phyloP scores from a whole-genome alignment of 2,888 invertebrate genomes.

The Cartodere bifasciata region DNA sequence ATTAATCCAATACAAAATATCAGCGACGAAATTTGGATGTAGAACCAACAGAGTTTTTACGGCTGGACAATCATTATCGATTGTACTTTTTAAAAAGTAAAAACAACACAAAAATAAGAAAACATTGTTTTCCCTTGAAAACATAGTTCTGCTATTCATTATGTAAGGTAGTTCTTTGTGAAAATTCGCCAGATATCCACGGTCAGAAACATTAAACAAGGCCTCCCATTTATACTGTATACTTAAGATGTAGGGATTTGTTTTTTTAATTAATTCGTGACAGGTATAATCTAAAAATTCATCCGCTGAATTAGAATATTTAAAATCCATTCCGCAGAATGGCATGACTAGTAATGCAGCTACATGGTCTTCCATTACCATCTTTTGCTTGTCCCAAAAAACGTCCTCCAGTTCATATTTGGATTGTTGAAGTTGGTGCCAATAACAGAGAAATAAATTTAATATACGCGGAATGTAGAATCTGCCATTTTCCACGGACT shows the following conservation, averaged over 20 bases:
- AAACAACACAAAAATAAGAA: slow-evolving; percentile 50
- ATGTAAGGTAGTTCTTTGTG: slow-evolving; percentile 44
- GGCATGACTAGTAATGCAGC: slow-evolving; percentile 52
- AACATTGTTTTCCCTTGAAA: slow-evolving; percentile 48
- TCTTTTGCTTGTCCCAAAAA: slow-evolving; percentile 4
- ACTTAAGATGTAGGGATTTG: slow-evolving; percentile 47
- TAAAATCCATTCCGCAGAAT: slow-evolving; percentile 28
- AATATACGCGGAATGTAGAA: too few relatives aligned
- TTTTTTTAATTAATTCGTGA: slow-evolving; percentile 45
- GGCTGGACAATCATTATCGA: slow-evolving; percentile 20
- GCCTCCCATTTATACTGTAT: slow-evolving; percentile 30
- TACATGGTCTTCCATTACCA: slow-evolving; percentile 43
- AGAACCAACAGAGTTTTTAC: slow-evolving; percentile 2
- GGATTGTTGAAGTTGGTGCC: slow-evolving; percentile 7
- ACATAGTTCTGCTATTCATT: slow-evolving; percentile 42
- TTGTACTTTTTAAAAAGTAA: slow-evolving; percentile 46
- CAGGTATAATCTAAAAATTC: slow-evolving; percentile 46
- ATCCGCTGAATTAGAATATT: slow-evolving; percentile 25
- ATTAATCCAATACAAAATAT: slow-evolving; percentile 52
- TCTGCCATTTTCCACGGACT: too few relatives aligned
- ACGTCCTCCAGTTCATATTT: slow-evolving; percentile 3
- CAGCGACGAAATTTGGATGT: slow-evolving; percentile 16
- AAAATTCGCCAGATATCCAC: slow-evolving; percentile 31
- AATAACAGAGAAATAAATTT: too few relatives aligned
- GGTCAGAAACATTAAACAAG: slow-evolving; percentile 34